A percentile compares a stretch with the other conserved stretches of the same genome.
phyloP scores from a whole-genome alignment of 2,797 vertebrate genomes.

The Cyclopterus lumpus region DNA sequence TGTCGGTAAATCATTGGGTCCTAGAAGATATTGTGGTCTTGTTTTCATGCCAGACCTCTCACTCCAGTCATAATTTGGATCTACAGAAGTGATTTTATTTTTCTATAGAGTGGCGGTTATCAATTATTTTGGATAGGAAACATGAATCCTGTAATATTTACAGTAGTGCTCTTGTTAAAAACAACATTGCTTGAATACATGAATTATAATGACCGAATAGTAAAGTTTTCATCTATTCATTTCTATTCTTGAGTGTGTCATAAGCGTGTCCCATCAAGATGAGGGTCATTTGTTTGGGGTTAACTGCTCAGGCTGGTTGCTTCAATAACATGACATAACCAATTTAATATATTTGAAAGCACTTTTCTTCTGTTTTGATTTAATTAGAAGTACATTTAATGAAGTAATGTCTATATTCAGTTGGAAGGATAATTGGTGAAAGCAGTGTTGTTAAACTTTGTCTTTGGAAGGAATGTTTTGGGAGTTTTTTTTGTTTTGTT shows the following conservation, averaged over 20 bases:
- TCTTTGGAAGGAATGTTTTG: conserved; percentile 19
- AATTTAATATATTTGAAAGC: conserved; percentile 44
- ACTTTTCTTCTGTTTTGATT: conserved; percentile 48
- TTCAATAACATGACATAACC: conserved; percentile 2
- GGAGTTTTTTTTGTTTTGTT: conserved; percentile 11
- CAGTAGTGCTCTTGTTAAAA: conserved; percentile 50
- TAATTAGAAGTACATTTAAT: conserved; percentile 23
- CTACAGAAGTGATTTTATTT: conserved; percentile 77
- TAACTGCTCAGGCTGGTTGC: not conserved
- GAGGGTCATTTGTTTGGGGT: not conserved
- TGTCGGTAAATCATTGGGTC: conserved; percentile 25
- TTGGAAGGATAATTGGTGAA: conserved; percentile 11
- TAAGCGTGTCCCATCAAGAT: conserved; percentile 25
- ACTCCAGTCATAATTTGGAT: conserved; percentile 56
- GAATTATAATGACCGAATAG: conserved; percentile 27
- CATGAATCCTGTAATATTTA: conserved; percentile 78
- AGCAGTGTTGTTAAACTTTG: not conserved
- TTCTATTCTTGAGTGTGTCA: conserved; percentile 2
- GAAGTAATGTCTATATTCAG: conserved; percentile 37
- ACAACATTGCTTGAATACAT: conserved; percentile 36
- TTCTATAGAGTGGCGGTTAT: conserved; percentile 69
- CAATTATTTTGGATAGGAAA: conserved; percentile 58
- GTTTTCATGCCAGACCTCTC: conserved; percentile 55
- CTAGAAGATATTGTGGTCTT: conserved; percentile 34
- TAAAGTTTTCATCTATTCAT: conserved; percentile 1